A percentile compares a stretch with the other conserved stretches of the same genome.
Conservation (phyloP, 2,113 vertebrate genomes). For the human (Homo sapiens) region GRCh38 chr3:110519501-110520000, state of each 20-base stretch:
- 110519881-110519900: background rate
- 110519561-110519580: background rate
- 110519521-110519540: background rate
- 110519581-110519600: background rate
- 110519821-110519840: background rate
- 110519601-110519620: background rate
- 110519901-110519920: background rate
- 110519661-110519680: background rate
- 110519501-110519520: slow-evolving; percentile 4
- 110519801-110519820: background rate
- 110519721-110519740: background rate
- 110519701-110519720: background rate
- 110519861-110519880: background rate
- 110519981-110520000: background rate
- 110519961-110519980: background rate
- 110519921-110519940: background rate
- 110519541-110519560: background rate
- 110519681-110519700: background rate
- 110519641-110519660: background rate
- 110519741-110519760: background rate
- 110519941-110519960: background rate
- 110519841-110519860: background rate
- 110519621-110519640: background rate
- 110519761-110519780: background rate
- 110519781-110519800: background rate